phyloP scores from a whole-genome alignment of 1,140 invertebrate genomes.

The Panagrolaimus sp. region DNA sequence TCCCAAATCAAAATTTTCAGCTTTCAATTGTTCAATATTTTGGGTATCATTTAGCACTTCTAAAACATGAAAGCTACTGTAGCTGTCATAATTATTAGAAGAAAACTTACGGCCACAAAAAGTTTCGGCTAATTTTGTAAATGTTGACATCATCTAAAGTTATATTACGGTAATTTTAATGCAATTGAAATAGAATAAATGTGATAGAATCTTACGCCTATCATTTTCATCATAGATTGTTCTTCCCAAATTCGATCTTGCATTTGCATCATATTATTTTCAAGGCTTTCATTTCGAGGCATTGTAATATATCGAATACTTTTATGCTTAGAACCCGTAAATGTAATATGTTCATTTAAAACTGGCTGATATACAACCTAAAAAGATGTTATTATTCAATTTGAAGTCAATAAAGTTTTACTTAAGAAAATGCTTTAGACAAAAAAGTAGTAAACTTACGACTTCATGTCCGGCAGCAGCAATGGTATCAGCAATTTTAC shows the following conservation, averaged over 20 bases:
- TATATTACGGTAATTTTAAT: neutral
- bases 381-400: neutral
- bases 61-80: neutral
- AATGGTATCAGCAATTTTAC: slow-evolving; percentile 18
- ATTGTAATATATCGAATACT: neutral
- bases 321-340: slow-evolving; percentile 3
- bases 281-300: neutral
- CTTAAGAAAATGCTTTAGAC: too few species aligned
- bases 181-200: neutral
- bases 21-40: slow-evolving; percentile 23
- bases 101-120: too few species aligned
- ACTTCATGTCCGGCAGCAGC: slow-evolving; percentile 21
- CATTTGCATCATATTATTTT: neutral
- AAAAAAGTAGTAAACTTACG: too few species aligned
- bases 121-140: too few species aligned
- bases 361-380: slow-evolving; percentile 21
- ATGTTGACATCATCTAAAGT: too few species aligned
- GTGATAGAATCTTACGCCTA: neutral
- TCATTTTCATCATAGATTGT: neutral
- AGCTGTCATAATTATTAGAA: neutral
- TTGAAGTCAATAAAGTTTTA: too few species aligned
- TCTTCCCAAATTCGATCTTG: neutral
- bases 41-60: neutral
- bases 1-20: slow-evolving; percentile 34
- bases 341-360: slow-evolving; percentile 9